phyloP scores from a whole-genome alignment of 2,797 vertebrate genomes.

The Poeciliopsis presidionis region DNA sequence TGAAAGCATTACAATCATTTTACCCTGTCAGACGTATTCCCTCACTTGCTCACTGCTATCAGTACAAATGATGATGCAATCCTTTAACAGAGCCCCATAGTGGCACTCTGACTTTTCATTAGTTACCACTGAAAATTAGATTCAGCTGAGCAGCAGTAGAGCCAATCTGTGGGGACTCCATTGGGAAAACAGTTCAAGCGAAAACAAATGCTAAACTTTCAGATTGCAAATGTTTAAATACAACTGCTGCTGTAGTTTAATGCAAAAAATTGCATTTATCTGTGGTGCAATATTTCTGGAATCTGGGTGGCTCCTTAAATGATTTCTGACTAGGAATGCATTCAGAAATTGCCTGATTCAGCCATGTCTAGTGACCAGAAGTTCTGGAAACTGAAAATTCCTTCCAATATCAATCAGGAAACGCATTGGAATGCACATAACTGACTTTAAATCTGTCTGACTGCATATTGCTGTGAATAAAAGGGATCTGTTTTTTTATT shows the following conservation, averaged over 20 bases:
- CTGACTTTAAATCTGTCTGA: background rate
- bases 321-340: background rate
- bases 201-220: background rate
- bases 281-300: background rate
- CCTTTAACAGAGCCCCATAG: background rate
- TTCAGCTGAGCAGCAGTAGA: slow-evolving; percentile 3
- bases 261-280: background rate
- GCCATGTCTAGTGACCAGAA: background rate
- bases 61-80: background rate
- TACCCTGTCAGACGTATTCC: background rate
- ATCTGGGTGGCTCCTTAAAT: background rate
- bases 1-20: slow-evolving; percentile 9
- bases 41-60: background rate
- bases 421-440: background rate
- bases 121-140: background rate
- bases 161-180: background rate
- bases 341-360: background rate
- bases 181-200: background rate
- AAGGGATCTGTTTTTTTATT: background rate
- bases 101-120: background rate
- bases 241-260: background rate
- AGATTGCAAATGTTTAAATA: background rate
- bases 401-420: background rate
- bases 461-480: background rate
- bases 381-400: background rate